phyloP scores from a whole-genome alignment of 1,140 invertebrate genomes.

The Drosophila malerkotliana region DNA sequence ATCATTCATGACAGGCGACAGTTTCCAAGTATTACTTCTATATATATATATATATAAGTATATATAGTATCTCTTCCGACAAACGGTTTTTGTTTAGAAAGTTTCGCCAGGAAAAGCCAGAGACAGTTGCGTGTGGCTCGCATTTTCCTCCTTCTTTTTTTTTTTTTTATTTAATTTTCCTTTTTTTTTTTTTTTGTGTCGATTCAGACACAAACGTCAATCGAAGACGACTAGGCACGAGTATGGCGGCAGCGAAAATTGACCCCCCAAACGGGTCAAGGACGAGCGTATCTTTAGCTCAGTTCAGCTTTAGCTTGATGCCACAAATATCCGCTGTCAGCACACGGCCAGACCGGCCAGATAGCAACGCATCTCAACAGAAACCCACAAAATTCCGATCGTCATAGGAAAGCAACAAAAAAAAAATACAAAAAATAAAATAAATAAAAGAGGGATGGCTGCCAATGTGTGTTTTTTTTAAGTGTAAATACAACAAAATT shows the following conservation, averaged over 20 bases:
- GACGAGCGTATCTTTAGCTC: conserved; percentile 43
- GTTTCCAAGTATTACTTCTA: conserved; percentile 2
- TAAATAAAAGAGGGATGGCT: conserved; percentile 14
- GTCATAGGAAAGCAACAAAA: conserved; percentile 14
- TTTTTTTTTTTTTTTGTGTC: not conserved
- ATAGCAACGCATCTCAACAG: conserved; percentile 11
- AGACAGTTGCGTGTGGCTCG: conserved; percentile 24
- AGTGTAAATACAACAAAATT: not conserved
- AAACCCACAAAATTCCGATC: conserved; percentile 29
- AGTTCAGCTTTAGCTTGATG: conserved; percentile 20
- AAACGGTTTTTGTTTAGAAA: conserved; percentile 17
- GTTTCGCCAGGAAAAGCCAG: conserved; percentile 25
- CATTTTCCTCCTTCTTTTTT: conserved; percentile 2
- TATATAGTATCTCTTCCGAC: not conserved
- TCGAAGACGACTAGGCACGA: conserved; percentile 10
- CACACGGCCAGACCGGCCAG: conserved; percentile 4
- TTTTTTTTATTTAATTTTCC: conserved; percentile 10
- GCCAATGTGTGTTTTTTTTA: conserved; percentile 18
- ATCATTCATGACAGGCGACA: conserved; percentile 14
- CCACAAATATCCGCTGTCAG: conserved; percentile 45
- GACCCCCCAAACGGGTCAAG: conserved; percentile 41
- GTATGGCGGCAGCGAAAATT: not conserved
- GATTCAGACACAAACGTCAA: conserved; percentile 30
- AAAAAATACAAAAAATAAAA: not conserved
- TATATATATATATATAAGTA: too few relatives aligned